Evolutionary conservation across 92 coral and sea anemone genomes (phyloP).

Genomic region (Micromussa lordhowensis): DNA sequence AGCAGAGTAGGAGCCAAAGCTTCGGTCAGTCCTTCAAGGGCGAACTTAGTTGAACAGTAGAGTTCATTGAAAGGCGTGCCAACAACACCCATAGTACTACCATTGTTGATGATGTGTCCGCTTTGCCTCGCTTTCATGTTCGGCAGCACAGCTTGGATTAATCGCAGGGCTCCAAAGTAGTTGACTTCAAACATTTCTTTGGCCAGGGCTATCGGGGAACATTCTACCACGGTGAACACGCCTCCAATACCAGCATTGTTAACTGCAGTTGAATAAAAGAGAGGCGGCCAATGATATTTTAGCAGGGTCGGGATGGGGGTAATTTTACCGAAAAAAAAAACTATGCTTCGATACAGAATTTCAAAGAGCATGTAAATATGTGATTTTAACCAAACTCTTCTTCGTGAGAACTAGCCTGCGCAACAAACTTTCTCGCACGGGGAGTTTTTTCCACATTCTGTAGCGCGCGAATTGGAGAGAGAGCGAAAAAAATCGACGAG

Average conservation of each 20-base stretch:
- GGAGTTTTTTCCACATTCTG: too few relatives aligned
- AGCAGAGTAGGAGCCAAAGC: conserved; percentile 75
- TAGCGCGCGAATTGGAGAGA: too few relatives aligned
- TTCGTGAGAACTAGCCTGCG: too few relatives aligned
- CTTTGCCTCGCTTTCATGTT: conserved; percentile 77
- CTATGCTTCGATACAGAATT: too few relatives aligned
- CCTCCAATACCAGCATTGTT: conserved; percentile 94
- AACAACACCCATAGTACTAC: conserved; percentile 70
- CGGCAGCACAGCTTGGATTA: conserved; percentile 86
- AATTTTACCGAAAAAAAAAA: too few relatives aligned
- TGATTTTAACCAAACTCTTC: too few relatives aligned
- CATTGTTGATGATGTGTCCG: conserved; percentile 85
- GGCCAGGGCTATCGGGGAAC: conserved; percentile 56
- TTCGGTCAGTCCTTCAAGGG: conserved; percentile 87
- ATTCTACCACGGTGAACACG: conserved; percentile 70
- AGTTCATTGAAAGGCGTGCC: conserved; percentile 73
- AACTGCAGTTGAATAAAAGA: conserved; percentile 52
- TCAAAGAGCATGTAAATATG: too few relatives aligned
- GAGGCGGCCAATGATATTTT: not conserved
- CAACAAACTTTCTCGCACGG: too few relatives aligned
- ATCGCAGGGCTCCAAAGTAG: conserved; percentile 78
- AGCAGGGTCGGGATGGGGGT: not conserved
- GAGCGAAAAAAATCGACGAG: too few relatives aligned
- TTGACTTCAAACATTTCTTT: conserved; percentile 75
- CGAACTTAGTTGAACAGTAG: conserved; percentile 89